phyloP scores from a whole-genome alignment of 2,888 invertebrate species.

The Eledona agricola region DNA sequence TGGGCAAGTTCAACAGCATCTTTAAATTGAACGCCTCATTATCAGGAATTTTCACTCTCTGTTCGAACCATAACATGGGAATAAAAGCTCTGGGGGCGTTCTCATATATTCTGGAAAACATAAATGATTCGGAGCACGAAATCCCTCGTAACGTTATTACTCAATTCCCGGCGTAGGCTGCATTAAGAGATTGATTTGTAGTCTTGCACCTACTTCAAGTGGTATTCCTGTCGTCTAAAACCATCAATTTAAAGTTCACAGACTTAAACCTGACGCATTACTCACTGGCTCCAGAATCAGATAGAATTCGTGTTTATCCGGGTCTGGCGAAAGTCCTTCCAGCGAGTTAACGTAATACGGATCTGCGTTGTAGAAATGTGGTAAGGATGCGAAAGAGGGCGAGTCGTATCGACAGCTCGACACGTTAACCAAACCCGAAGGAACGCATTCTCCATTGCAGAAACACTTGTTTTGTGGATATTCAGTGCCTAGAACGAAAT shows the following conservation, averaged over 20 bases:
- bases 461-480: conserved; percentile 74
- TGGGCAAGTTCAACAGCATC: conserved; percentile 64
- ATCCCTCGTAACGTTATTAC: conserved; percentile 66
- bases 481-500: conserved; percentile 65
- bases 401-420: conserved; percentile 81
- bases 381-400: conserved; percentile 84
- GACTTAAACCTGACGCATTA: conserved; percentile 21
- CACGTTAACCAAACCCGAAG: conserved; percentile 80
- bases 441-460: conserved; percentile 77
- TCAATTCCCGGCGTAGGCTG: conserved; percentile 70
- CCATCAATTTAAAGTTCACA: conserved; percentile 5
- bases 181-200: conserved; percentile 81
- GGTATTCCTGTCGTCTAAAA: conserved; percentile 77
- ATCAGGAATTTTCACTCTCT: conserved; percentile 70
- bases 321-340: conserved; percentile 74
- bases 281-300: conserved; percentile 80
- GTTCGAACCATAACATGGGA: conserved; percentile 83
- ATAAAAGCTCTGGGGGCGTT: conserved; percentile 74
- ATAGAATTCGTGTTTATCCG: conserved; percentile 77
- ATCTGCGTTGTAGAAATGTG: conserved; percentile 85
- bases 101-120: conserved; percentile 69
- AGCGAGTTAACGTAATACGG: conserved; percentile 70
- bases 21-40: conserved; percentile 67
- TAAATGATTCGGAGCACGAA: conserved; percentile 2
- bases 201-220: conserved; percentile 76